Percentiles rank a stretch among this genome's conserved stretches.
Conservation (phyloP, 2,888 invertebrate species). For the Aelia acuminata region DNA sequence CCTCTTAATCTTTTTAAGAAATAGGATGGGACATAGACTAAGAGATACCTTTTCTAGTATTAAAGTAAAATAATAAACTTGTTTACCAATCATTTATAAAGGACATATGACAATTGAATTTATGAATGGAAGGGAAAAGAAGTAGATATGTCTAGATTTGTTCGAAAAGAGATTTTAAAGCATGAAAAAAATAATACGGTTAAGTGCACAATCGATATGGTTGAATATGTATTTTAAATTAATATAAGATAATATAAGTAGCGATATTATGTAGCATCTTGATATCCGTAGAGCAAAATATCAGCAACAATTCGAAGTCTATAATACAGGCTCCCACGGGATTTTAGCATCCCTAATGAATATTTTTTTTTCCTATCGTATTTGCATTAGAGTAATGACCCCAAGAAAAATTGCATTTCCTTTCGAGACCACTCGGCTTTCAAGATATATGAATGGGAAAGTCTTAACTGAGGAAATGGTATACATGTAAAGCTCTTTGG, state of each 20-base stretch:
- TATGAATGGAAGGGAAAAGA: too few species aligned
- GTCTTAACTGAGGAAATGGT: background rate
- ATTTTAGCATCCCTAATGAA: background rate
- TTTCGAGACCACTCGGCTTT: background rate
- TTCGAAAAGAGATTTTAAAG: too few species aligned
- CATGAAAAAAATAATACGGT: too few species aligned
- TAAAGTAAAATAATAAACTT: too few species aligned
- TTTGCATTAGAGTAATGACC: background rate
- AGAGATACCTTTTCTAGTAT: too few species aligned
- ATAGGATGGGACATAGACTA: too few species aligned
- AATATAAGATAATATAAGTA: background rate
- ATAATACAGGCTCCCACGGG: background rate
- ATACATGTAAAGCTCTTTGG: background rate
- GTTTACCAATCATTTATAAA: too few species aligned
- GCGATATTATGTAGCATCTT: background rate
- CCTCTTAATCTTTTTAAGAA: too few species aligned
- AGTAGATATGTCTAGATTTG: too few species aligned
- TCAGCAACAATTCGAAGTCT: background rate
- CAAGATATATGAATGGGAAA: background rate
- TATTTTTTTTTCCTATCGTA: background rate
- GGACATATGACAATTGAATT: too few species aligned
- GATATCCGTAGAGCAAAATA: background rate
- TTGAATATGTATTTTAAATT: too few species aligned
- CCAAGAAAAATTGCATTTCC: background rate
- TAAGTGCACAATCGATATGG: too few species aligned